These are phyloP conservation scores for Serrognathus titanus DNA, from an alignment of 2,888 invertebrate genomes.

Conservation along the genomic window DNA sequence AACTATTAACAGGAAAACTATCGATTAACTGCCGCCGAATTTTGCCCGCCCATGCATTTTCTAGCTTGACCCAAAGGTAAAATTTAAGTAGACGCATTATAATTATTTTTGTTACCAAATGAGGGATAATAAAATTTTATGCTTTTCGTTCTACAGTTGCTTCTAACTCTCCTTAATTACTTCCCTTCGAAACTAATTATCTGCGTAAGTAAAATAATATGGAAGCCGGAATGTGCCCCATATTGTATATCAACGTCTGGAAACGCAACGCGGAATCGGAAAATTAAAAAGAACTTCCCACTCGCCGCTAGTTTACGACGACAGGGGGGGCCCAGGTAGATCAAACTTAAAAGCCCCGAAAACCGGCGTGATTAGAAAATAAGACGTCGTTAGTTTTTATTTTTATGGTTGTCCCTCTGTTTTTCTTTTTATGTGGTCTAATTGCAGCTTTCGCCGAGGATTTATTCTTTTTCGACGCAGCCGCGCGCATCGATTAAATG, in stretches of 20 bases:
- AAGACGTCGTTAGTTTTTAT: conserved; percentile 9
- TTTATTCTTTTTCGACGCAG: neutral
- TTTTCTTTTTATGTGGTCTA: conserved; percentile 6
- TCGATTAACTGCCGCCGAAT: too few species aligned
- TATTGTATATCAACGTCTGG: conserved; percentile 5
- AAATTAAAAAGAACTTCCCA: conserved; percentile 8
- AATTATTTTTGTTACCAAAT: too few species aligned
- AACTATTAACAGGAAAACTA: too few species aligned
- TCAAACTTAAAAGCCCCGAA: neutral
- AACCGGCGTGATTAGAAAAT: neutral
- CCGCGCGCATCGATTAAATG: neutral
- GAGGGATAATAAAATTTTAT: too few species aligned
- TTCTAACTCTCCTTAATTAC: conserved; percentile 1
- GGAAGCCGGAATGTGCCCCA: conserved; percentile 10
- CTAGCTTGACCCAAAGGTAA: too few species aligned
- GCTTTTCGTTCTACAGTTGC: too few species aligned
- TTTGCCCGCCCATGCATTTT: too few species aligned
- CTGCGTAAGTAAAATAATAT: conserved; percentile 9
- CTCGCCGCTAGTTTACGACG: conserved; percentile 12
- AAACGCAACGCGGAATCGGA: neutral
- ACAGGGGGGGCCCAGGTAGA: conserved; percentile 7
- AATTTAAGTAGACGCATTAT: too few species aligned
- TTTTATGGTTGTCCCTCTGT: neutral
- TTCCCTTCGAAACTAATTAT: conserved; percentile 8
- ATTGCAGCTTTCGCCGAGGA: neutral